These are phyloP conservation scores for Dolichomitus sp. DNA, from an alignment of 2,888 invertebrate species.

Conservation along the genomic window DNA sequence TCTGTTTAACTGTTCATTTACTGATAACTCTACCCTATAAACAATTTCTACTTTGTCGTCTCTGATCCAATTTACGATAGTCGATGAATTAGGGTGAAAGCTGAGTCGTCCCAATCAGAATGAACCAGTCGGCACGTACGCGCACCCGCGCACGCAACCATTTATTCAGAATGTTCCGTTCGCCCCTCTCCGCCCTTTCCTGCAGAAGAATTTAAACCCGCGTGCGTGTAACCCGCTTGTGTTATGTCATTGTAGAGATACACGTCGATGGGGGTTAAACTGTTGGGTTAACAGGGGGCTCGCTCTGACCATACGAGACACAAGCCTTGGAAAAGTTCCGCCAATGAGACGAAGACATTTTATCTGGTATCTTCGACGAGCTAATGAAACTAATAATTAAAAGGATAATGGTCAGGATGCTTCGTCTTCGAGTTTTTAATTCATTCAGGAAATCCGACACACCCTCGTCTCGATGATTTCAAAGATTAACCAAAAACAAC, in stretches of 20 bases:
- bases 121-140: background rate
- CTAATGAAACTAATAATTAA: constrained; percentile 4
- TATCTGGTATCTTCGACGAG: constrained; percentile 6
- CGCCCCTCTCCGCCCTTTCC: background rate
- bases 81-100: constrained; percentile 6
- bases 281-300: constrained; percentile 60
- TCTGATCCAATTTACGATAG: constrained; percentile 4
- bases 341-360: constrained; percentile 28
- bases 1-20: too few relatives aligned
- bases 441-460: background rate
- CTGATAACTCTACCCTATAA: too few relatives aligned
- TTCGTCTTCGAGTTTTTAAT: background rate
- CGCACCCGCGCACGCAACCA: background rate
- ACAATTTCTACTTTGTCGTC: background rate
- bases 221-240: constrained; percentile 3
- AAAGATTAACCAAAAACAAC: constrained; percentile 1
- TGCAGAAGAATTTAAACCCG: background rate
- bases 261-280: constrained; percentile 60
- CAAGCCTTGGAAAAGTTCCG: constrained; percentile 40
- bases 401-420: background rate
- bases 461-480: background rate
- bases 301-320: constrained; percentile 6
- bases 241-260: constrained; percentile 44
- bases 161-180: background rate
- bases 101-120: background rate